Evolutionary conservation across 2,888 invertebrate genomes (phyloP), one percentile per base, ranked within the genome.

Genomic region (Drosophila incognita): DNA sequence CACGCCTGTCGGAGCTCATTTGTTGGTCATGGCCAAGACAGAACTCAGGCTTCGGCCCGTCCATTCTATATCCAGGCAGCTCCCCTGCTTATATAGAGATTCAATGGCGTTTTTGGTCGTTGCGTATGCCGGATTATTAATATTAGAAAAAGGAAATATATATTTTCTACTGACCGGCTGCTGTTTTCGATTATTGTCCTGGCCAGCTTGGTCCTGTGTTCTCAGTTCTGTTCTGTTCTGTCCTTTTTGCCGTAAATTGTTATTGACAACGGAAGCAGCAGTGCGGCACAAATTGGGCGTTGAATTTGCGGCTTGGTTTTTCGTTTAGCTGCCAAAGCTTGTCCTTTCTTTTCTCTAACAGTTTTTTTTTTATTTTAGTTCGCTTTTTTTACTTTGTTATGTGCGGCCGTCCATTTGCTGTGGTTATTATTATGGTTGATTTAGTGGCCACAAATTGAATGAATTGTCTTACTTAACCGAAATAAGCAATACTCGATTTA

Each of bases 231-330:
- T 58, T 27, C 40, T 40, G 38, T 74, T 76, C 74, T 62, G 68
- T 75, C 74, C 69, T 73, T 69, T 81, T 78, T 76, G 81, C 80
- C 81, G 84, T 89, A 89, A 89, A 89, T 90, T 89, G 89, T 90
- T 90, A 89, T 89, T 89, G 90, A 89, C 90, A 87, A 89, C 89
- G 83, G 81, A 87, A 89, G 89, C 89, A 87, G 82, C 86, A 89
- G 89, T 73, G 86, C 81, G 87, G 86, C 86, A 87, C 84, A 89
- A 87, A 87, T 87, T 87, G 86, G 87, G 87, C 86, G 89, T 86
- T 86, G 85, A 85, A 86, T 86, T 86, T 85, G 86, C 83, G 86
- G 85, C 89, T 83, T 83, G 77, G 77, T 85, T 69, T 83, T 83
- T 69, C 79, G 76, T 72, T 76, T 72, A 77, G 70, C 74, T 69